These are phyloP conservation scores for Cylas formicarius DNA, from an alignment of 1,140 invertebrate species.

Conservation along the genomic window DNA sequence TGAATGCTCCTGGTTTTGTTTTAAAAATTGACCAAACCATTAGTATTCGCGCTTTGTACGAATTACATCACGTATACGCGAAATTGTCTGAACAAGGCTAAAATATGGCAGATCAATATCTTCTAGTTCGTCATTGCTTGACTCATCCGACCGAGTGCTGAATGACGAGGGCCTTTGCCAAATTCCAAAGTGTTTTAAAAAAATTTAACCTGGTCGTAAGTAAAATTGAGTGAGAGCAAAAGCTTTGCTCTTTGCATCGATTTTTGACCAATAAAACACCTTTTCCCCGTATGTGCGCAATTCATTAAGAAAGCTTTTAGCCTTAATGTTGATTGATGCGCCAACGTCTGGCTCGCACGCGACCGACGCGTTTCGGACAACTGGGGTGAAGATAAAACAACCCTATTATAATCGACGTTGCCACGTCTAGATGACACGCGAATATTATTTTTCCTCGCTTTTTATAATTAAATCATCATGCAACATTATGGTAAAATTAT, in stretches of 20 bases:
- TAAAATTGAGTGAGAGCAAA: background rate
- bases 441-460: background rate
- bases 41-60: no score
- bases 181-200: background rate
- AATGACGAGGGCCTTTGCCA: no score
- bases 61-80: no score
- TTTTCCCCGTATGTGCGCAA: conserved; percentile 12
- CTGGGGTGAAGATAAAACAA: background rate
- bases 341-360: conserved; percentile 28
- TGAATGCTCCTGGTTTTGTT: no score
- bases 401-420: background rate
- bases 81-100: no score
- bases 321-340: conserved; percentile 39
- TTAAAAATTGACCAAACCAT: no score
- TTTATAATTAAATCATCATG: background rate
- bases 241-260: background rate
- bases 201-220: background rate
- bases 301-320: conserved; percentile 40
- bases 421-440: background rate
- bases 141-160: background rate
- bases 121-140: conserved; percentile 1
- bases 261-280: background rate
- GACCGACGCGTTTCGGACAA: conserved; percentile 16
- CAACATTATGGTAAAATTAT: background rate
- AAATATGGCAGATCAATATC: no score